Base-by-base conservation (phyloP, 2,113 vertebrate genomes). In the Microcebus griseorufus region DNA sequence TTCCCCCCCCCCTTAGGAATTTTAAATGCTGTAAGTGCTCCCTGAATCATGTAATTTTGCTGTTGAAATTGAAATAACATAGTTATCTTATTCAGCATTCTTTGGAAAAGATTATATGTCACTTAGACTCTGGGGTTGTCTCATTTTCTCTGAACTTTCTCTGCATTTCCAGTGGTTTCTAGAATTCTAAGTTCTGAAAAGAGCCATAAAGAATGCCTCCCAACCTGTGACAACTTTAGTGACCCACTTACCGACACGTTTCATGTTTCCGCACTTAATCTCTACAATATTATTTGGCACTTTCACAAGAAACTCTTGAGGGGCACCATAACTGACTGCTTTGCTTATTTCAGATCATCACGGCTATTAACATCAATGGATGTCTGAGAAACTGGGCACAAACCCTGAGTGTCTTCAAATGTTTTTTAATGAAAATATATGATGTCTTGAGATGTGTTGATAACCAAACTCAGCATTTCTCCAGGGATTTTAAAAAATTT, bases 401-500 rank as follows among this genome's bases (percentile, higher is more conserved):
- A 48, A 80, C 32, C 14, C 42, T 93, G 72, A 22, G 2, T 72
- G 37, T 84, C 73, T 92, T 88, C 14, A 27, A 48, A 32, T 58
- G 8, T 37, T 23, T 95, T 75, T 95, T 93, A 39, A 34, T 67
- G 79, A 72, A 95, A 84, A 58, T 84, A 58, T 53, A 34, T 80
- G 64, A 73, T 62, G 37, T 60, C 60, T 58, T 73, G 69, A 79
- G 51, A 86, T 67, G 16, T 39, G 12, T 51, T 64, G 29, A 92
- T 76, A 87, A 62, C 25, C 67, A 88, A 87, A 95, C 42, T 89
- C 62, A 87, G 29, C 34, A 69, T 58, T 96, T 94, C 62, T 92
- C 32, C 32, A 25, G 39, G 42, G 13, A 86, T 37, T 67, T 76
- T 72, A 67, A 32, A 39, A 45, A 93, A 39, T 42, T 55, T 48